Evolutionary conservation across 2,888 invertebrate species (phyloP), one percentile per base, ranked within the genome.

Genomic region (Drosophila lutescens): DNA sequence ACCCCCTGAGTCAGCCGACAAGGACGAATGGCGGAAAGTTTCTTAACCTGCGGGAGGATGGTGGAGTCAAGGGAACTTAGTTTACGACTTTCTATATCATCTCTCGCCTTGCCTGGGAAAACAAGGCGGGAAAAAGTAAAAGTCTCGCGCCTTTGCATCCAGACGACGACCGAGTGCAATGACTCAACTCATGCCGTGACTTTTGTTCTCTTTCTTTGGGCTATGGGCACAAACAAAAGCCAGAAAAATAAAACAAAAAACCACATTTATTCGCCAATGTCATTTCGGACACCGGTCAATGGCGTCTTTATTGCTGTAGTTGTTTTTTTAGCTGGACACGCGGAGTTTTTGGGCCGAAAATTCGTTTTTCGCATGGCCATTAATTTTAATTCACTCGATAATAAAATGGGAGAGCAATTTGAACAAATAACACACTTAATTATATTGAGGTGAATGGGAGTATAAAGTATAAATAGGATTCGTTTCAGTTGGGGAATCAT

Each of bases 101-200:
- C 63, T 15, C 17, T 49, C 34, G 49, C 49, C 49, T 34, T 34
- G 55, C 55, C 20, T n/a, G 41, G 20, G 12, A 17, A 20, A 23
- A 49, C 38, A 54, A 41, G 47, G 40, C 66, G 53, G 40, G 74
- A 56, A 44, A 71, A 73, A 73, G 73, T 73, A 73, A 76, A 74
- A 74, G 73, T 76, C 53, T 43, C 30, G 65, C 66, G 65, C 66
- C 78, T 69, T 61, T 68, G 81, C 75, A 73, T 61, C 51, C 72
- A 60, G 55, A 56, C 69, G 30, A 12, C 23, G 9, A 6, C 13
- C 10, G 77, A 61, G 83, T 88, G 83, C 83, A 84, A 79, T 89
- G 83, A 77, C 89, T 84, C 89, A 89, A 77, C 88, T 89, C 89
- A 89, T 77, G 74, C 56, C 83, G 80, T 89, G 83, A 88, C 89